phyloP scores from a whole-genome alignment of 2,888 invertebrate species.

The Cremastinae sp. region DNA sequence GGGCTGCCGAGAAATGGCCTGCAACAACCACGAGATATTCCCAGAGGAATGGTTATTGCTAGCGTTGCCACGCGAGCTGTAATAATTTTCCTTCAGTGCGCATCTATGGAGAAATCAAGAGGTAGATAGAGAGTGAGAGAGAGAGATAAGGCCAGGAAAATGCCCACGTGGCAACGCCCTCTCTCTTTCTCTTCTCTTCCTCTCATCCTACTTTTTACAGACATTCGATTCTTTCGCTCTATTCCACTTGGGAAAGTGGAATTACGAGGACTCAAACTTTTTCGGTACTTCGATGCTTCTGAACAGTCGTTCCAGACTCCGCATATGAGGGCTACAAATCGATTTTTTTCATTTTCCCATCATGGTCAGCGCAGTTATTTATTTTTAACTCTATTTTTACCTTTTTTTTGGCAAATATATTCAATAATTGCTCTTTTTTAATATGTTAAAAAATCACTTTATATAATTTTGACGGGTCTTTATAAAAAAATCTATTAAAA shows the following conservation, averaged over 20 bases:
- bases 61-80: slow-evolving; percentile 14
- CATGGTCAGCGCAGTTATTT: no score
- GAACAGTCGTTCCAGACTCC: no score
- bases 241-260: slow-evolving; percentile 34
- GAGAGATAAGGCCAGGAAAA: slow-evolving; percentile 26
- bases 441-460: no score
- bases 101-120: slow-evolving; percentile 20
- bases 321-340: no score
- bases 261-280: background rate
- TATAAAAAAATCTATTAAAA: no score
- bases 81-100: slow-evolving; percentile 40
- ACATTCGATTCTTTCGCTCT: slow-evolving; percentile 49
- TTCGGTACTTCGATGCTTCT: background rate
- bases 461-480: no score
- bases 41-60: slow-evolving; percentile 28
- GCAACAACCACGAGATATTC: slow-evolving; percentile 42
- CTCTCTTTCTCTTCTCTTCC: slow-evolving; percentile 47
- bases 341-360: no score
- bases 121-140: background rate
- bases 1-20: slow-evolving; percentile 23
- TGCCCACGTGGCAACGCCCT: slow-evolving; percentile 37
- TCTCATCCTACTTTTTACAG: slow-evolving; percentile 43
- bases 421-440: no score
- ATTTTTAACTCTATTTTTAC: no score
- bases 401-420: no score